phyloP scores from a whole-genome alignment of 2,113 vertebrate species.

The Poeciliopsis turrubarensis region DNA sequence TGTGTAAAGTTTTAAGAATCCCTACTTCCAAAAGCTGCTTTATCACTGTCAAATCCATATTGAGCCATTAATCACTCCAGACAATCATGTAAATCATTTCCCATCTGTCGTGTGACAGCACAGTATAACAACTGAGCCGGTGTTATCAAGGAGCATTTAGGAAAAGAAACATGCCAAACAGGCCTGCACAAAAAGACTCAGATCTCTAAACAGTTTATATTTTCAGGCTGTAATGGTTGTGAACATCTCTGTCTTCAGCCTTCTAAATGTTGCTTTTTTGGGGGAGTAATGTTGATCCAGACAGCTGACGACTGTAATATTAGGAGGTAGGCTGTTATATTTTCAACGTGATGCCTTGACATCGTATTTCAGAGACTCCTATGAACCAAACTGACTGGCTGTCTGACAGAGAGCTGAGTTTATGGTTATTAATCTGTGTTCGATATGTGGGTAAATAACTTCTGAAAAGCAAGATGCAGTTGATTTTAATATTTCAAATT shows the following conservation, averaged over 20 bases:
- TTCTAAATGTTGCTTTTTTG: neutral
- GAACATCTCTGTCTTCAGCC: conserved; percentile 2
- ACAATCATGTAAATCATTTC: conserved; percentile 12
- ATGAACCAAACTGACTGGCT: neutral
- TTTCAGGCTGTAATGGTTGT: neutral
- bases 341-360: conserved; percentile 38
- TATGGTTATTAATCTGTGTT: conserved; percentile 18
- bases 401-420: neutral
- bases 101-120: neutral
- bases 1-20: neutral
- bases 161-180: neutral
- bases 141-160: neutral
- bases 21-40: neutral
- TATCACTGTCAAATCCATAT: neutral
- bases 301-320: conserved; percentile 35
- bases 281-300: conserved; percentile 18
- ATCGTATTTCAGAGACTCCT: conserved; percentile 19
- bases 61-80: conserved; percentile 1
- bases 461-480: neutral
- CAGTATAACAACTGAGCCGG: neutral
- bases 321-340: conserved; percentile 35
- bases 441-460: neutral
- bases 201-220: neutral
- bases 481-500: neutral
- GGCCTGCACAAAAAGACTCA: neutral